Conservation (phyloP, 2,797 vertebrate species). For the Acrossocheilus wenchowensis region DNA sequence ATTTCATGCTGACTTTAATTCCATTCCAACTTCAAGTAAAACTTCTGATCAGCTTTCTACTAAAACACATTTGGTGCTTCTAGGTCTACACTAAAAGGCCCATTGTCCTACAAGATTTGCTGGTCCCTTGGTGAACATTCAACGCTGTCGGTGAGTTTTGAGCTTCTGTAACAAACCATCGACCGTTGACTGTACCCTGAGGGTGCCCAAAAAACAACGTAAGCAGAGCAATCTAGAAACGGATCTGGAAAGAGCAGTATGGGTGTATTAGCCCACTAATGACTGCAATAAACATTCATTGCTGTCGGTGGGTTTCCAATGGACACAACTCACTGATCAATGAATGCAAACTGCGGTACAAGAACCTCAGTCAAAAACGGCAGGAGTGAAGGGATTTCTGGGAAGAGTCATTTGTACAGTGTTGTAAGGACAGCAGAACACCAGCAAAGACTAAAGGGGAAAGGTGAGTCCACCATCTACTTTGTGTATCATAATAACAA, state of each 20-base stretch:
- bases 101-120: slow-evolving; percentile 24
- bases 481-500: not conserved
- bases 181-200: slow-evolving; percentile 99
- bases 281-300: slow-evolving; percentile 99
- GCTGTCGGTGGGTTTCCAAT: slow-evolving; percentile 99
- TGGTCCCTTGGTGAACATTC: slow-evolving; percentile 96
- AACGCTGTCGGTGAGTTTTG: slow-evolving; percentile 99
- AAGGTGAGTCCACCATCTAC: not conserved
- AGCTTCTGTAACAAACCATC: slow-evolving; percentile 92
- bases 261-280: slow-evolving; percentile 69
- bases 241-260: not conserved
- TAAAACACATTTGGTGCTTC: not conserved
- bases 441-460: not conserved
- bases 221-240: not conserved
- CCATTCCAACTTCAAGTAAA: not conserved
- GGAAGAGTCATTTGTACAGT: not conserved
- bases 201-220: slow-evolving; percentile 64
- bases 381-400: slow-evolving; percentile 4
- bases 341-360: slow-evolving; percentile 99
- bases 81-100: not conserved
- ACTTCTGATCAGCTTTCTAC: not conserved
- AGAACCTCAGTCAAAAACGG: slow-evolving; percentile 62
- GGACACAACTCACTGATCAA: slow-evolving; percentile 95
- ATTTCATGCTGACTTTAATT: not conserved
- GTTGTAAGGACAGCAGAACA: not conserved